Conservation (phyloP, 2,113 vertebrate species). For the Aythya baeri region DNA sequence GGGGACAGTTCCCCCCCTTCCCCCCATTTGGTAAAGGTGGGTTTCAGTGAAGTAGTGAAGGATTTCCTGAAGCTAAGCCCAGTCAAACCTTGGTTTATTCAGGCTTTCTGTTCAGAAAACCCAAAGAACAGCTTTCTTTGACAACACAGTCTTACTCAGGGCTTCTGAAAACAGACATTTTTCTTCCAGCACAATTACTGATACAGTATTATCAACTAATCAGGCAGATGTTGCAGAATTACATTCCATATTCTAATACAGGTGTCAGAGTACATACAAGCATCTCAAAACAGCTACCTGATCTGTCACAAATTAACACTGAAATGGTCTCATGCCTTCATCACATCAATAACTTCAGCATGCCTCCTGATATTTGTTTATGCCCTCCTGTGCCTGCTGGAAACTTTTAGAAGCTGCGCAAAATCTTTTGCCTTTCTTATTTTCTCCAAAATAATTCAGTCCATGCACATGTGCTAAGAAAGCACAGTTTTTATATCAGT, state of each 20-base stretch:
- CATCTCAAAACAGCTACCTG: neutral
- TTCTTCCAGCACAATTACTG: neutral
- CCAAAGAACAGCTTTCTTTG: neutral
- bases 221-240: neutral
- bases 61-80: neutral
- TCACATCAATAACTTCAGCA: neutral
- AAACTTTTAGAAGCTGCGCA: conserved; percentile 22
- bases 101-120: neutral
- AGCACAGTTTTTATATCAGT: neutral
- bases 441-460: neutral
- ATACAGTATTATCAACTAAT: neutral
- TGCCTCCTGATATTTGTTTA: neutral
- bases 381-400: neutral
- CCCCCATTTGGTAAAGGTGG: neutral
- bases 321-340: neutral
- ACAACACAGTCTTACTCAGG: neutral
- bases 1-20: neutral
- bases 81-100: neutral
- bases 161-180: neutral
- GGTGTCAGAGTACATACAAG: neutral
- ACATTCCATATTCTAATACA: neutral
- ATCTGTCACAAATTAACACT: neutral
- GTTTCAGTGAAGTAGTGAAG: neutral
- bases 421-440: neutral
- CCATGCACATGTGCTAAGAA: neutral